A percentile compares a stretch with the other conserved stretches of the same genome.
Conservation (phyloP, 2,113 vertebrate genomes). For the Syrmaticus mikado region DNA sequence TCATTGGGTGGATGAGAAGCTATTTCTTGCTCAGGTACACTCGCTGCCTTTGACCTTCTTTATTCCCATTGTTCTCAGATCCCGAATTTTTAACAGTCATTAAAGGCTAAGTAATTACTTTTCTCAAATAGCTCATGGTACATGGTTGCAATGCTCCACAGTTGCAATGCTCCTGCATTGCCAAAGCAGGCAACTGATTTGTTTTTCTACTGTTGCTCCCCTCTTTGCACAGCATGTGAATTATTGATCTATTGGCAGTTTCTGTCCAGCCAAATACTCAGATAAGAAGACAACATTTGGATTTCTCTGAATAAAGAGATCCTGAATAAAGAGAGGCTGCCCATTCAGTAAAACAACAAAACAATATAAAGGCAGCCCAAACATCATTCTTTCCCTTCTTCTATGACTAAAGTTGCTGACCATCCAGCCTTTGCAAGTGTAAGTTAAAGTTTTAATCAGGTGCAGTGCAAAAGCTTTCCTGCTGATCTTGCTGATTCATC, state of each 20-base stretch:
- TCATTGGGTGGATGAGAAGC: background rate
- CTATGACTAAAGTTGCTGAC: background rate
- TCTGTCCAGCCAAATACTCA: constrained; percentile 23
- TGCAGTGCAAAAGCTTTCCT: background rate
- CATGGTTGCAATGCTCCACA: background rate
- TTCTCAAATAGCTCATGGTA: background rate
- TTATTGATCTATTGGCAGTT: constrained; percentile 51
- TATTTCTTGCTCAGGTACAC: background rate
- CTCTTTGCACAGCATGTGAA: constrained; percentile 31
- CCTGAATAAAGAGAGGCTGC: background rate
- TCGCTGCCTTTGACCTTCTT: background rate
- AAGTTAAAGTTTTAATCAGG: background rate
- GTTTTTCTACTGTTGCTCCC: constrained; percentile 34
- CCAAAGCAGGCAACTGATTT: constrained; percentile 22
- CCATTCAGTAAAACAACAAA: background rate
- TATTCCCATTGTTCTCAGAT: background rate
- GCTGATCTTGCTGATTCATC: background rate
- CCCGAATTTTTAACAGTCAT: background rate
- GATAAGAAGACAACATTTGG: constrained; percentile 26
- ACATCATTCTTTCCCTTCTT: background rate
- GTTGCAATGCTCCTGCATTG: background rate
- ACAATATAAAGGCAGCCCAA: background rate
- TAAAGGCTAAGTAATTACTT: background rate
- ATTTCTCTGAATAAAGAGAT: too few relatives aligned
- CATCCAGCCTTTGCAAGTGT: background rate